Evolutionary conservation across 2,888 invertebrate genomes (phyloP).

Genomic region (Cantharis rustica): DNA sequence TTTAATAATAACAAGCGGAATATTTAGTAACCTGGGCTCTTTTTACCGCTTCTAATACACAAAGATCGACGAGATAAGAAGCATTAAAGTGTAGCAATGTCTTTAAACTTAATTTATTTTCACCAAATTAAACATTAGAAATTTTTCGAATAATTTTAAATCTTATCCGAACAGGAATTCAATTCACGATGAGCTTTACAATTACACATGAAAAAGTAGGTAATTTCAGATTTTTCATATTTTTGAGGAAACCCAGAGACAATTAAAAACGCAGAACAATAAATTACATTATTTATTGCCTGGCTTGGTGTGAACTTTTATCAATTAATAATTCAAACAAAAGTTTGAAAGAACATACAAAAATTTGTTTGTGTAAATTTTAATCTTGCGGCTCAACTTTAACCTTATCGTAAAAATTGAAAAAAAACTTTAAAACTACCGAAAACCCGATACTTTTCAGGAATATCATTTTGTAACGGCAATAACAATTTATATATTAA

Average conservation of each 20-base stretch:
- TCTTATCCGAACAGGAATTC: background rate
- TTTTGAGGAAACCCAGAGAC: too few species aligned
- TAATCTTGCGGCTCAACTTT: too few species aligned
- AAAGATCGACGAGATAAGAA: background rate
- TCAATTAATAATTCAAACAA: too few species aligned
- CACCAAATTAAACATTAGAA: background rate
- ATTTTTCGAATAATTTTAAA: background rate
- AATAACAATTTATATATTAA: background rate
- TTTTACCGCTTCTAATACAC: background rate
- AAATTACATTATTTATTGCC: too few species aligned
- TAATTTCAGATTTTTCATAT: too few species aligned
- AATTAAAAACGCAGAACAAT: too few species aligned
- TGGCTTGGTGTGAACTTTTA: too few species aligned
- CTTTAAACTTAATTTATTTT: background rate
- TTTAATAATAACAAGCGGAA: background rate
- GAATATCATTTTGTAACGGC: background rate
- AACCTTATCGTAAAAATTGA: background rate
- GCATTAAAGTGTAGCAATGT: background rate
- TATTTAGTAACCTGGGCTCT: background rate
- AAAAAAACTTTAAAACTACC: background rate
- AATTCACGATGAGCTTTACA: background rate
- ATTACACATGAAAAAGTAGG: too few species aligned
- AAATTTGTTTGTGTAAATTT: too few species aligned
- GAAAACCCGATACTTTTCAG: background rate
- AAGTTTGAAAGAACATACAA: too few species aligned